phyloP scores from a whole-genome alignment of 1,140 invertebrate genomes.

The Cylas formicarius region DNA sequence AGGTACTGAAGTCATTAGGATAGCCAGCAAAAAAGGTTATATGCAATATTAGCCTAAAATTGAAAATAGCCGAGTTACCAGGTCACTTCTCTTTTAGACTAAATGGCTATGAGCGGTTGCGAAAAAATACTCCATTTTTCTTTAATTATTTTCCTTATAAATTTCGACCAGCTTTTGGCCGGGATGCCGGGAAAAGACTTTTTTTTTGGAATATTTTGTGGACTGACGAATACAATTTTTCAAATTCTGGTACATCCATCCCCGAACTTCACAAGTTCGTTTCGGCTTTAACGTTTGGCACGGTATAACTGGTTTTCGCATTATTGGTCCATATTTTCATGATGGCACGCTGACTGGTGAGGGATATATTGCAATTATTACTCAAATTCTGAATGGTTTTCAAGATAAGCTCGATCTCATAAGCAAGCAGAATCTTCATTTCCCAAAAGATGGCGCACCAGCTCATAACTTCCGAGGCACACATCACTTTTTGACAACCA shows the following conservation, averaged over 20 bases:
- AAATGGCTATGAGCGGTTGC: no score
- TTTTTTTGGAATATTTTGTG: no score
- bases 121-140: no score
- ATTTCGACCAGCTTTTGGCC: no score
- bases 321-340: slow-evolving; percentile 8
- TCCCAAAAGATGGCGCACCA: slow-evolving; percentile 6
- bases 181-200: no score
- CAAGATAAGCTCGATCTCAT: slow-evolving; percentile 5
- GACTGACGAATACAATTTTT: no score
- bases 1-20: no score
- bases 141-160: no score
- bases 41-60: no score
- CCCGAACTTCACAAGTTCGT: slow-evolving; percentile 4
- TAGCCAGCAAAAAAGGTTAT: no score
- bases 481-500: slow-evolving; percentile 4
- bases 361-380: slow-evolving; percentile 9
- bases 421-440: slow-evolving; percentile 8
- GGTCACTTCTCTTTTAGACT: no score
- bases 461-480: slow-evolving; percentile 2
- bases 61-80: no score
- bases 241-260: slow-evolving; percentile 5
- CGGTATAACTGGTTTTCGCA: slow-evolving; percentile 5
- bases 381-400: slow-evolving; percentile 11
- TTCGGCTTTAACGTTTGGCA: slow-evolving; percentile 7
- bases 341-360: slow-evolving; percentile 6